Conservation (phyloP, 2,797 vertebrate genomes). For the Enteromius thamalakanensis region DNA sequence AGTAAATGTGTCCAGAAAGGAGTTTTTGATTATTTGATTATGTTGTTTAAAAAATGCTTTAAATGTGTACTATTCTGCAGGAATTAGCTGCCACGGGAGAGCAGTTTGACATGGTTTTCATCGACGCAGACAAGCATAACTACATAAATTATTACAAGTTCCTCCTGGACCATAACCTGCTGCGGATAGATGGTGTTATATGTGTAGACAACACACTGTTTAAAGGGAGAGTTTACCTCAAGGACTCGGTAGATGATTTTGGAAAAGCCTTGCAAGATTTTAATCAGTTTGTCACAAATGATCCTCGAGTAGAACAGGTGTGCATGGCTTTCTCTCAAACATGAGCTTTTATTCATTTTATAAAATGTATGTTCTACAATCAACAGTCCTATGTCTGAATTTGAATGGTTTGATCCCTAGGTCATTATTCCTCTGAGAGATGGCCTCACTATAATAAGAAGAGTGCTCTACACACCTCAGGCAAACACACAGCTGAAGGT, state of each 20-base stretch:
- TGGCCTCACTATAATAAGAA: constrained; percentile 78
- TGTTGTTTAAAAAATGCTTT: neutral
- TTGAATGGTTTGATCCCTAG: constrained; percentile 60
- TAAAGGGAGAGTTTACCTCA: constrained; percentile 83
- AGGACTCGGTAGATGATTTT: constrained; percentile 76
- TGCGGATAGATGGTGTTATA: constrained; percentile 78
- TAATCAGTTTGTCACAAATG: constrained; percentile 77
- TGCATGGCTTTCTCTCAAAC: neutral
- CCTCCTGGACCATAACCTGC: constrained; percentile 83
- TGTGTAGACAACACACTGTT: constrained; percentile 82
- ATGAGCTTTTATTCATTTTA: neutral
- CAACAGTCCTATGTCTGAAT: neutral
- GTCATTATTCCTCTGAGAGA: constrained; percentile 79
- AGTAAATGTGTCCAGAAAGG: neutral
- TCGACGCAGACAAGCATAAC: constrained; percentile 84
- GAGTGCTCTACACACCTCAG: constrained; percentile 58
- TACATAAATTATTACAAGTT: constrained; percentile 84
- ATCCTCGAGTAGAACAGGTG: constrained; percentile 80
- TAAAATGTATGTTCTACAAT: neutral
- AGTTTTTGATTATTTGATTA: neutral
- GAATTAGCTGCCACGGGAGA: constrained; percentile 75
- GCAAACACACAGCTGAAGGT: constrained; percentile 63
- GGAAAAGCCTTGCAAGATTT: constrained; percentile 78
- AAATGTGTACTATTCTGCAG: constrained; percentile 60
- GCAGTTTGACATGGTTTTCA: constrained; percentile 86